phyloP scores from a whole-genome alignment of 2,113 vertebrate species.

The Symphodus melops region DNA sequence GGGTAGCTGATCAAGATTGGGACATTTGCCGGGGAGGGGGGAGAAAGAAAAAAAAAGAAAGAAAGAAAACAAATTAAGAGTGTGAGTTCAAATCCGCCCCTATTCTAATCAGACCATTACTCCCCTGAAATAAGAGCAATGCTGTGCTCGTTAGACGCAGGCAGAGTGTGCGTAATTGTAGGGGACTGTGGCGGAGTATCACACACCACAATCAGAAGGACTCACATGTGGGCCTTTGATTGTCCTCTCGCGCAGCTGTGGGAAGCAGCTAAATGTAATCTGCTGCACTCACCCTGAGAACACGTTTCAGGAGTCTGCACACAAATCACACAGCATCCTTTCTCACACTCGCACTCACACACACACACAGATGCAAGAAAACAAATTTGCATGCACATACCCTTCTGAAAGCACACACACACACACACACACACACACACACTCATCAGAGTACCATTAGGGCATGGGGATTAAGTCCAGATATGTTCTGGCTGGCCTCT shows the following conservation, averaged over 20 bases:
- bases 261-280: slow-evolving; percentile 67
- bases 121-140: slow-evolving; percentile 49
- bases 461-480: slow-evolving; percentile 65
- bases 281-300: slow-evolving; percentile 43
- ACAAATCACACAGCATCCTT: slow-evolving; percentile 33
- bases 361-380: background rate
- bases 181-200: slow-evolving; percentile 53
- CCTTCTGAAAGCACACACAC: background rate
- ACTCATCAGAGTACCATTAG: slow-evolving; percentile 38
- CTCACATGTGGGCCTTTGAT: slow-evolving; percentile 54
- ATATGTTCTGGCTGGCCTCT: slow-evolving; percentile 52
- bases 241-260: slow-evolving; percentile 66
- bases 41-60: slow-evolving; percentile 6
- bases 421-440: slow-evolving; percentile 16
- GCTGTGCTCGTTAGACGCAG: slow-evolving; percentile 59
- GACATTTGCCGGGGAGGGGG: slow-evolving; percentile 28
- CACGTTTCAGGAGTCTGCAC: slow-evolving; percentile 34
- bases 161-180: slow-evolving; percentile 61
- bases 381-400: background rate
- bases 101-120: slow-evolving; percentile 63
- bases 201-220: slow-evolving; percentile 56
- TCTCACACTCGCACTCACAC: slow-evolving; percentile 43
- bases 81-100: slow-evolving; percentile 31
- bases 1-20: slow-evolving; percentile 17
- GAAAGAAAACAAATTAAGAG: slow-evolving; percentile 46